Conservation (phyloP, 2,113 vertebrate species). For the Brevimyrus niger region DNA sequence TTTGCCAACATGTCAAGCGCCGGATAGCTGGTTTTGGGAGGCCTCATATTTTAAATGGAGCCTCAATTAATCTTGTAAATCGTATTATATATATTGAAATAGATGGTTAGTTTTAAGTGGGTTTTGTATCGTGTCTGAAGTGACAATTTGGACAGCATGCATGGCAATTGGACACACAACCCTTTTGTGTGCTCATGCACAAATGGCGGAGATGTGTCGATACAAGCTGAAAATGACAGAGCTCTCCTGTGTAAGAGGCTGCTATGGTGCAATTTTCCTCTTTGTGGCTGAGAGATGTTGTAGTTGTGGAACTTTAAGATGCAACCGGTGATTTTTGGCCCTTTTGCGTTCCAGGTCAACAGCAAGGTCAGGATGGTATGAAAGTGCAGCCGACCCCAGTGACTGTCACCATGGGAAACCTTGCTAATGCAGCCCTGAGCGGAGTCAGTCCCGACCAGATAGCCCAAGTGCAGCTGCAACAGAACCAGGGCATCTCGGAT, state of each 20-base stretch:
- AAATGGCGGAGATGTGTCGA: background rate
- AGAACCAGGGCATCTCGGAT: conserved; percentile 71
- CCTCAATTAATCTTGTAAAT: background rate
- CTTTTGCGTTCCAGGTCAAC: conserved; percentile 8
- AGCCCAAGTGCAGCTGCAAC: conserved; percentile 73
- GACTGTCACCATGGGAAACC: conserved; percentile 60
- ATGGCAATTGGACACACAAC: background rate
- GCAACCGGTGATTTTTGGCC: background rate
- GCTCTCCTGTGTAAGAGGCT: background rate
- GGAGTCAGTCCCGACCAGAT: conserved; percentile 91
- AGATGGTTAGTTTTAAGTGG: background rate
- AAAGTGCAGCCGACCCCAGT: conserved; percentile 35
- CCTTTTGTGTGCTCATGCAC: background rate
- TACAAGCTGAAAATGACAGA: background rate
- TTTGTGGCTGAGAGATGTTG: background rate
- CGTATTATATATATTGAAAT: background rate
- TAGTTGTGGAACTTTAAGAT: background rate
- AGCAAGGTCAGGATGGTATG: conserved; percentile 14
- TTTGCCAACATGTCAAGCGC: background rate
- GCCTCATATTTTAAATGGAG: background rate
- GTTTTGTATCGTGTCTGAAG: background rate
- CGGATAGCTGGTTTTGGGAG: background rate
- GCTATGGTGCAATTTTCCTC: background rate
- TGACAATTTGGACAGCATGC: background rate
- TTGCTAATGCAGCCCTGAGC: conserved; percentile 74